Evolutionary conservation across 2,888 invertebrate genomes (phyloP).

Genomic region (Scrobipalpa atriplicella): DNA sequence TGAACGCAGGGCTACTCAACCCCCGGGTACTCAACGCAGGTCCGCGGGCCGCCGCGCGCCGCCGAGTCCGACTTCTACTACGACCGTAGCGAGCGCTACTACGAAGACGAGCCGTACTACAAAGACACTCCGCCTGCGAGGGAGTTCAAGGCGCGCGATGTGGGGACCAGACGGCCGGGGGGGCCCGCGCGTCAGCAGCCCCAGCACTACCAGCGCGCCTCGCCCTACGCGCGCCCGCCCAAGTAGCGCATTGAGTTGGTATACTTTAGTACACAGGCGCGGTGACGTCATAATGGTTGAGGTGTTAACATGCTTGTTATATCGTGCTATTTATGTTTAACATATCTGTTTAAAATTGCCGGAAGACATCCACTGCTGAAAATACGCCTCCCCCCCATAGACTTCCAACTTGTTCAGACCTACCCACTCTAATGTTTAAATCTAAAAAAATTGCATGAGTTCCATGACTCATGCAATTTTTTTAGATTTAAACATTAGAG

Average conservation of each 20-base stretch:
- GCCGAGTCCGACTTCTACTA: constrained; percentile 88
- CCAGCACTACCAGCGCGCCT: constrained; percentile 52
- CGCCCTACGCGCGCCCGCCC: constrained; percentile 70
- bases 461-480: too few species aligned
- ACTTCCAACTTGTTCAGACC: too few species aligned
- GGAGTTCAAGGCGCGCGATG: constrained; percentile 71
- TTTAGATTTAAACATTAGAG: too few species aligned
- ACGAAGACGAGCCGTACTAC: constrained; percentile 69
- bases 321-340: too few species aligned
- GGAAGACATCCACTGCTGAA: too few species aligned
- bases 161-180: constrained; percentile 65
- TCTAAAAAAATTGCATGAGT: too few species aligned
- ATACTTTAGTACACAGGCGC: constrained; percentile 33
- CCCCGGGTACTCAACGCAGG: constrained; percentile 38
- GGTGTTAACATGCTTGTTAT: too few species aligned
- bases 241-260: constrained; percentile 57
- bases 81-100: constrained; percentile 69
- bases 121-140: constrained; percentile 57
- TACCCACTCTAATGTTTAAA: too few species aligned
- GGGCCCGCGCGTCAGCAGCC: constrained; percentile 35
- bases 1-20: constrained; percentile 15
- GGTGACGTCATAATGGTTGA: background rate
- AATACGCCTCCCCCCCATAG: too few species aligned
- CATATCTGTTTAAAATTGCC: too few species aligned
- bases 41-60: constrained; percentile 77